Percentiles rank a stretch among this genome's conserved stretches.
These are phyloP conservation scores for Drosophila robusta DNA, from an alignment of 2,888 invertebrate species.

Conservation along the genomic window DNA sequence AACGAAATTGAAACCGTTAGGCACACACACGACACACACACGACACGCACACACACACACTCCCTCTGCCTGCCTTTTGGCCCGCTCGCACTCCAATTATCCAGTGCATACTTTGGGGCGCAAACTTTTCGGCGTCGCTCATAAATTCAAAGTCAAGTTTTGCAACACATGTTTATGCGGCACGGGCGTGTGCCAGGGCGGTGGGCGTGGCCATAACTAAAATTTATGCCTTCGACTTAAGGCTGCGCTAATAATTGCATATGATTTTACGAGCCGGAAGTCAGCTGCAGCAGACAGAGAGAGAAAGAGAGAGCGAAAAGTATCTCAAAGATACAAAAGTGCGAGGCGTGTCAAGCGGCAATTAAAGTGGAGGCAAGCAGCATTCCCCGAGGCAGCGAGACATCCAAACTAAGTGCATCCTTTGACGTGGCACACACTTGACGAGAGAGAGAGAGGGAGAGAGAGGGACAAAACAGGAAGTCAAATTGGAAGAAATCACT, in stretches of 20 bases:
- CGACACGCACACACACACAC: slow-evolving; percentile 5
- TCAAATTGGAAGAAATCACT: slow-evolving; percentile 66
- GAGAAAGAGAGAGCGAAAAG: background rate
- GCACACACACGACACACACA: slow-evolving; percentile 13
- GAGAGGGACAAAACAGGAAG: slow-evolving; percentile 57
- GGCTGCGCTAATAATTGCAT: slow-evolving; percentile 53
- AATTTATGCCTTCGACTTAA: slow-evolving; percentile 28
- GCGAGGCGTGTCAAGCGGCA: slow-evolving; percentile 34
- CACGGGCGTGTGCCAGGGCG: slow-evolving; percentile 4
- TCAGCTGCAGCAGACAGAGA: slow-evolving; percentile 1
- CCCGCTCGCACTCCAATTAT: slow-evolving; percentile 42
- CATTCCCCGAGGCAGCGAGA: slow-evolving; percentile 30
- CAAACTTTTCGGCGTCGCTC: slow-evolving; percentile 56
- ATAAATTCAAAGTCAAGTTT: slow-evolving; percentile 55
- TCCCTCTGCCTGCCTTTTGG: background rate
- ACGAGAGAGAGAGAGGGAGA: background rate
- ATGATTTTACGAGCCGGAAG: slow-evolving; percentile 27
- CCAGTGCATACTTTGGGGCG: slow-evolving; percentile 66
- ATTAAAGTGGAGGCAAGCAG: slow-evolving; percentile 16
- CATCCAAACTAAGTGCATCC: slow-evolving; percentile 63
- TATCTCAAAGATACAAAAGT: slow-evolving; percentile 29
- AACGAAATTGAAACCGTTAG: slow-evolving; percentile 64
- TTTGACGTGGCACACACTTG: slow-evolving; percentile 33
- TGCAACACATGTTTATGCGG: slow-evolving; percentile 52
- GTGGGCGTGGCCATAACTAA: slow-evolving; percentile 6